Evolutionary conservation across 2,797 vertebrate species (phyloP), one percentile per base, ranked within the genome.

Genomic region (Phaenicophaeus curvirostris): DNA sequence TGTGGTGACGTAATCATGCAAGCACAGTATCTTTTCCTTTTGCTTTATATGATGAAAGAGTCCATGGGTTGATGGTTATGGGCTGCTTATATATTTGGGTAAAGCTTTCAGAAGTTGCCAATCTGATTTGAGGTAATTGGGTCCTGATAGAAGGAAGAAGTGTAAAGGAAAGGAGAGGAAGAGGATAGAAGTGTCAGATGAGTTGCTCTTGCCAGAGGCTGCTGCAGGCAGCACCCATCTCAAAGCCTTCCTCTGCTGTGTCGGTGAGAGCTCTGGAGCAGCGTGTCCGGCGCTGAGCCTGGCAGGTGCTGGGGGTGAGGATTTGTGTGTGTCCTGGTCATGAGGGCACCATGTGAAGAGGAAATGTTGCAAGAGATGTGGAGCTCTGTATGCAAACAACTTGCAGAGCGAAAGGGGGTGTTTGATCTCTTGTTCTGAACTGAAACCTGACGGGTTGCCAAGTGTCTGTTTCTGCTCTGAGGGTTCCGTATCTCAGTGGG

Each of bases 281-380:
- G 51, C 82, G 30, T 21, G 35, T 15, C 21, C 51, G 77, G 46
- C 42, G 59, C 71, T 48, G 80, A 13, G 75, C 57, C 63, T 58
- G 89, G 57, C 94, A 82, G 84, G 90, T 35, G 51, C 3, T 44
- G 72, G 58, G 58, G 53, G 59, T 0, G 3, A 85, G 68, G 41
- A 21, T 27, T 69, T 65, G 61, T 41, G 33, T 54, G 74, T 65
- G 69, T 68, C 8, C 62, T 74, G 78, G 39, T 77, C 68, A 85
- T 71, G 89, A 87, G 78, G 75, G 54, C 50, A 54, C 39, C 84
- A 48, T 77, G 54, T 91, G 91, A 86, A 76, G 48, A 94, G 94
- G 94, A 95, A 91, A 37, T 91, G 80, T 91, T 88, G 91, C 91
- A 93, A 94, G 74, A 88, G 78, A 54, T 78, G 78, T 8, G 33